Evolutionary conservation across 2,888 invertebrate genomes (phyloP).

Genomic region (Eupithecia subfuscata): DNA sequence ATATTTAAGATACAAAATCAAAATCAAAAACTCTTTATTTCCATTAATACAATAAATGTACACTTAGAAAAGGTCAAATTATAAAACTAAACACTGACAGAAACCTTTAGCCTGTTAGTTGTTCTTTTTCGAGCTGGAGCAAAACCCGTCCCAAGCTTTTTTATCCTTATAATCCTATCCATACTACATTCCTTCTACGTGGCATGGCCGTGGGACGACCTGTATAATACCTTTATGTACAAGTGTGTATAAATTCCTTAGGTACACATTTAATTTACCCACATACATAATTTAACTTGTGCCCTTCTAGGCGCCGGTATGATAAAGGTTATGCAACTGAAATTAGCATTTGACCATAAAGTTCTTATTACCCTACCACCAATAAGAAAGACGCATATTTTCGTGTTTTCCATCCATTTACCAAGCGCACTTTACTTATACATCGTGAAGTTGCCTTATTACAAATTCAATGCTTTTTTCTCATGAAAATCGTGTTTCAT

Average conservation of each 20-base stretch:
- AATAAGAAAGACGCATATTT: conserved; percentile 12
- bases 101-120: too few relatives aligned
- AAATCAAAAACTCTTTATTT: too few relatives aligned
- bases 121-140: too few relatives aligned
- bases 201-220: too few relatives aligned
- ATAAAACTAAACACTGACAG: too few relatives aligned
- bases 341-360: conserved; percentile 1
- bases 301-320: background rate
- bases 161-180: too few relatives aligned
- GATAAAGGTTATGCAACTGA: background rate
- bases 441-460: conserved; percentile 17
- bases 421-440: background rate
- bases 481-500: conserved; percentile 29
- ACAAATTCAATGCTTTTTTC: conserved; percentile 29
- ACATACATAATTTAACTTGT: background rate
- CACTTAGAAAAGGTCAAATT: too few relatives aligned
- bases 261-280: background rate
- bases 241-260: background rate
- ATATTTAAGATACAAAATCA: too few relatives aligned
- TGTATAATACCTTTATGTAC: too few relatives aligned
- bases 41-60: too few relatives aligned
- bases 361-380: background rate
- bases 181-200: too few relatives aligned
- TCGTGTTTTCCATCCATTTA: conserved; percentile 29
- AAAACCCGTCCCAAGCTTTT: too few relatives aligned